Conservation (phyloP, 2,113 vertebrate species). For the Oreocharis arfaki region DNA sequence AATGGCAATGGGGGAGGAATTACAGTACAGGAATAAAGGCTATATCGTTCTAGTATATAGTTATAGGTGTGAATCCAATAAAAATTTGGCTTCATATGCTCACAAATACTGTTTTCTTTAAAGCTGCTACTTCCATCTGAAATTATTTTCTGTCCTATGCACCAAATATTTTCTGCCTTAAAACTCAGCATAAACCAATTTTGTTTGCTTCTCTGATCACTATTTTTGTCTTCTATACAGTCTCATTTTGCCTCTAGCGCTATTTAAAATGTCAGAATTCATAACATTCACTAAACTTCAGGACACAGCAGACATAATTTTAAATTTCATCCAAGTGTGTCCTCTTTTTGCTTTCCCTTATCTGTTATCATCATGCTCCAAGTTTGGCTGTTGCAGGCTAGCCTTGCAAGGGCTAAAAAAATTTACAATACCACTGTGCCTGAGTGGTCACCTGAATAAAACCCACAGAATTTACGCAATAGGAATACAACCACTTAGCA, state of each 20-base stretch:
- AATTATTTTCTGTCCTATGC: neutral
- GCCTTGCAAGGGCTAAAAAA: neutral
- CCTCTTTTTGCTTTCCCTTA: neutral
- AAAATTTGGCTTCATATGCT: neutral
- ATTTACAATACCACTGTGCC: neutral
- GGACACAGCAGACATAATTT: neutral
- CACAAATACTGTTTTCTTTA: neutral
- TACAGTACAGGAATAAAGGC: neutral
- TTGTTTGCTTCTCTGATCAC: neutral
- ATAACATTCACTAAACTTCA: neutral
- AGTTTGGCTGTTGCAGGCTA: neutral
- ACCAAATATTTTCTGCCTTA: neutral
- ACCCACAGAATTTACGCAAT: neutral
- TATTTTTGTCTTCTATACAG: neutral
- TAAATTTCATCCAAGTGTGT: neutral
- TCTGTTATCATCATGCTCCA: neutral
- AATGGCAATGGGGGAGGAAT: neutral
- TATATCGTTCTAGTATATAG: neutral
- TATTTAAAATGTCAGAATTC: constrained; percentile 34
- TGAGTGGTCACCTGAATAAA: neutral
- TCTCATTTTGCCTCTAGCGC: neutral
- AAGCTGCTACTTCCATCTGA: neutral
- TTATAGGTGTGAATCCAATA: neutral
- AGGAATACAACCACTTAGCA: neutral
- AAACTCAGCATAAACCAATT: neutral